A percentile compares a stretch with the other conserved stretches of the same genome.
Conservation (phyloP, 1,140 invertebrate species). For the Pentalonia nigronervosa region DNA sequence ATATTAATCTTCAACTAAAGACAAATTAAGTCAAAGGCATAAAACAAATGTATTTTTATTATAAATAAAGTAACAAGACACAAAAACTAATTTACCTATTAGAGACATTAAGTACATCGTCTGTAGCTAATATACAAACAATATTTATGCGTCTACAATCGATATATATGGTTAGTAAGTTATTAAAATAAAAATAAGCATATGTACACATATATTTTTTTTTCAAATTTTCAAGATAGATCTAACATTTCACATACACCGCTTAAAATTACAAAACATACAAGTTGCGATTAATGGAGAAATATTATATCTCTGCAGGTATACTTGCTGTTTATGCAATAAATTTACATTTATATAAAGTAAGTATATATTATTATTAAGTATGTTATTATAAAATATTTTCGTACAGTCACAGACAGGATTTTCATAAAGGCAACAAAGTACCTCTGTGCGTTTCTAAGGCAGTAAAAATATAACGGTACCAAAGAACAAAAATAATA, state of each 20-base stretch:
- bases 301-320: background rate
- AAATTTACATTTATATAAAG: background rate
- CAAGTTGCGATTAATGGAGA: background rate
- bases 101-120: background rate
- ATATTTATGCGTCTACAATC: background rate
- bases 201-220: background rate
- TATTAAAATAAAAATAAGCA: background rate
- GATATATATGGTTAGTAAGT: background rate
- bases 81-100: background rate
- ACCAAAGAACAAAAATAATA: background rate
- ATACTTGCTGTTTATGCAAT: background rate
- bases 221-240: too few relatives aligned
- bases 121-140: background rate
- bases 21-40: background rate
- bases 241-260: too few relatives aligned
- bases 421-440: background rate
- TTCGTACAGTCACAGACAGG: background rate
- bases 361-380: background rate
- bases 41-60: background rate
- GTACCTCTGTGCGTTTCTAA: background rate
- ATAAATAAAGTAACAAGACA: background rate
- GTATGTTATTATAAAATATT: background rate
- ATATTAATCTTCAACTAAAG: background rate
- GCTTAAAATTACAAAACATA: too few relatives aligned
- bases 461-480: slow-evolving; percentile 9